A percentile compares a stretch with the other conserved stretches of the same genome.
Conservation (phyloP, 2,888 invertebrate species). For the Anoplius nigerrimus region DNA sequence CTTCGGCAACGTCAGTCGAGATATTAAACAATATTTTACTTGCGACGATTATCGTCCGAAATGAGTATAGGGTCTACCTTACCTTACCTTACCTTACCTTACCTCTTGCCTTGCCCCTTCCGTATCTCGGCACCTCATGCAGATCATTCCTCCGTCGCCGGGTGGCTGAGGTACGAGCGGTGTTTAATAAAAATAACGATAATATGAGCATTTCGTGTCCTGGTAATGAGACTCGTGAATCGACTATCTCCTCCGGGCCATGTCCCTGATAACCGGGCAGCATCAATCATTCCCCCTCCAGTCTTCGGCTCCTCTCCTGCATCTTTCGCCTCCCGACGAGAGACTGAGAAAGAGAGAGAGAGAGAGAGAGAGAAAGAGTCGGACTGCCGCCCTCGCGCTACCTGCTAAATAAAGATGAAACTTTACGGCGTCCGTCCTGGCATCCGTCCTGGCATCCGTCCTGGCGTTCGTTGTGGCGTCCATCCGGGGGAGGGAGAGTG, state of each 20-base stretch:
- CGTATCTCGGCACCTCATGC: no score
- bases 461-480: no score
- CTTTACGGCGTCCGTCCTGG: slow-evolving; percentile 34
- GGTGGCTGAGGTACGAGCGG: slow-evolving; percentile 35
- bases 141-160: slow-evolving; percentile 52
- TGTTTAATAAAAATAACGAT: slow-evolving; percentile 73
- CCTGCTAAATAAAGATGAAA: slow-evolving; percentile 62
- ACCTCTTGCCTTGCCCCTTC: no score
- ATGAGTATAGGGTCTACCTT: no score
- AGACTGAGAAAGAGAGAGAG: no score
- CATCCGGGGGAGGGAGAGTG: no score
- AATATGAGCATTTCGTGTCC: slow-evolving; percentile 74
- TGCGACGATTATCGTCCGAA: no score
- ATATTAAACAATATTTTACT: no score
- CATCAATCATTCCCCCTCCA: slow-evolving; percentile 41
- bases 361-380: no score
- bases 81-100: no score
- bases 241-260: slow-evolving; percentile 56
- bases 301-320: slow-evolving; percentile 8
- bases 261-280: slow-evolving; percentile 57
- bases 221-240: slow-evolving; percentile 66
- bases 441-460: no score
- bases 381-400: not conserved
- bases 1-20: no score
- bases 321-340: not conserved